Evolutionary conservation across 2,797 vertebrate species (phyloP).

Genomic region (Catostomus latipinnis): DNA sequence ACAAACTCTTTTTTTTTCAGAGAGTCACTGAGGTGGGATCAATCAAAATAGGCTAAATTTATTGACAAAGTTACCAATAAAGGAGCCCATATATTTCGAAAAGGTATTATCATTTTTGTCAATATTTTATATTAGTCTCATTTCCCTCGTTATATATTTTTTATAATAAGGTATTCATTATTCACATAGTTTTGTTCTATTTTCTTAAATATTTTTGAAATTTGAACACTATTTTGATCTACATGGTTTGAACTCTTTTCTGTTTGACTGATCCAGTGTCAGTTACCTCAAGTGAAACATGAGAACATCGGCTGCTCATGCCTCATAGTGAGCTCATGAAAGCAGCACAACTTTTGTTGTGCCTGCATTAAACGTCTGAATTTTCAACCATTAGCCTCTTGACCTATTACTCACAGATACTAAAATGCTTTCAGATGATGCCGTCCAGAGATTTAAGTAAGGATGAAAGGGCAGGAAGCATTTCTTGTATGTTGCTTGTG

Average conservation of each 20-base stretch:
- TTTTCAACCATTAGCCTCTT: conserved; percentile 68
- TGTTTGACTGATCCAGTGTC: conserved; percentile 13
- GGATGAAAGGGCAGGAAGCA: conserved; percentile 57
- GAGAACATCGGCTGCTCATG: conserved; percentile 15
- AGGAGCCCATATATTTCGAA: too few species aligned
- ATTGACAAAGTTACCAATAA: too few species aligned
- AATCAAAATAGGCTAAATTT: too few species aligned
- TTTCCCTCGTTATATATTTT: background rate
- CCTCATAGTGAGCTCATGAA: conserved; percentile 33
- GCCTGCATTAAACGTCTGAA: conserved; percentile 56
- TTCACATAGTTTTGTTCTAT: background rate
- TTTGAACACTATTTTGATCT: background rate
- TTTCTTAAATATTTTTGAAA: background rate
- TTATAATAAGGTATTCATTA: background rate
- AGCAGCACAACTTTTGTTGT: conserved; percentile 58
- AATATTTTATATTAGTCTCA: too few species aligned
- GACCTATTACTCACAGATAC: conserved; percentile 64
- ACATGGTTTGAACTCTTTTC: background rate
- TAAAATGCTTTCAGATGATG: conserved; percentile 68
- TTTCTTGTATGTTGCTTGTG: conserved; percentile 57
- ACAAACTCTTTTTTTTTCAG: too few species aligned
- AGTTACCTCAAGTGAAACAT: conserved; percentile 26
- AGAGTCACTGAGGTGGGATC: too few species aligned
- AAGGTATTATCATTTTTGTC: too few species aligned
- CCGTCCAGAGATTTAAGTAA: conserved; percentile 53